These are phyloP conservation scores for human DNA, from an alignment of 2,113 vertebrate species.

Conservation along the genomic window GRCh38 chr16:84546501-84547000, in stretches of 20 bases:
- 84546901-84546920: background rate
- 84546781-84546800: accelerated
- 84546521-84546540: background rate
- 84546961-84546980: background rate
- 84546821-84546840: background rate
- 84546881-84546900: no score
- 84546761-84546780: no score
- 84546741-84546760: background rate
- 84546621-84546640: background rate
- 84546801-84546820: background rate
- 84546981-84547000: background rate
- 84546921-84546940: background rate
- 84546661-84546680: no score
- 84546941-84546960: no score
- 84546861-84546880: background rate
- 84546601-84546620: background rate
- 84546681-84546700: background rate
- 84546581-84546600: background rate
- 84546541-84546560: background rate
- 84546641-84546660: background rate
- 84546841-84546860: background rate
- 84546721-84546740: background rate
- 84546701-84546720: background rate
- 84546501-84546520: background rate
- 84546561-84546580: background rate